phyloP scores from a whole-genome alignment of 2,113 vertebrate species.

The Sturnira hondurensis region DNA sequence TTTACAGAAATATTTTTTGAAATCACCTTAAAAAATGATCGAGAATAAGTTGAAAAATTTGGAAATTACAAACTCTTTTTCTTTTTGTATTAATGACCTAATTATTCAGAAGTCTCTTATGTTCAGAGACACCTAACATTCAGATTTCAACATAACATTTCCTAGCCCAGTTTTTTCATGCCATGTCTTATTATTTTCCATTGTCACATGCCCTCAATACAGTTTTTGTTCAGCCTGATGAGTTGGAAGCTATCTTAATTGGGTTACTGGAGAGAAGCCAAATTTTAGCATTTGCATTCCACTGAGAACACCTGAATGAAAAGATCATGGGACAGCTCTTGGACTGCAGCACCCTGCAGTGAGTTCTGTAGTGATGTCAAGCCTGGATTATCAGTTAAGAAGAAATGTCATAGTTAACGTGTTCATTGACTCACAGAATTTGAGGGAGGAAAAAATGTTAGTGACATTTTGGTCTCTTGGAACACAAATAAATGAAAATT shows the following conservation, averaged over 20 bases:
- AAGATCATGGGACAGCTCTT: not conserved
- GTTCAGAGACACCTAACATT: not conserved
- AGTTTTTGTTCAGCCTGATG: conserved; percentile 15
- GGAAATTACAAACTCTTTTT: not conserved
- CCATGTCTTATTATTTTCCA: conserved; percentile 1
- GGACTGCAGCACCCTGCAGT: not conserved
- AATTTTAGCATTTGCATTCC: not conserved
- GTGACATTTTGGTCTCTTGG: not conserved
- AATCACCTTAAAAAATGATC: not conserved
- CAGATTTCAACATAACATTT: conserved; percentile 38
- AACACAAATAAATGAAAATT: not conserved
- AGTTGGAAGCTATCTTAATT: conserved; percentile 46
- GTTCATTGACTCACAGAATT: not conserved
- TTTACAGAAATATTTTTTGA: not conserved
- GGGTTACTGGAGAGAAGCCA: not conserved
- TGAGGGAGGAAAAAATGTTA: not conserved
- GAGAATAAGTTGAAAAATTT: not conserved
- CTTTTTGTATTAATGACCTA: not conserved
- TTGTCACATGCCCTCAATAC: not conserved
- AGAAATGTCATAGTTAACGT: not conserved
- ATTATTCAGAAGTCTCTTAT: not conserved
- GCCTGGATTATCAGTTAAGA: not conserved
- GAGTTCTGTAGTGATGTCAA: not conserved
- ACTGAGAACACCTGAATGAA: not conserved
- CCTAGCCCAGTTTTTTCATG: not conserved